A percentile compares a stretch with the other conserved stretches of the same genome.
These are phyloP conservation scores for Paraplagusia blochii DNA, from an alignment of 2,113 vertebrate genomes.

Conservation along the genomic window DNA sequence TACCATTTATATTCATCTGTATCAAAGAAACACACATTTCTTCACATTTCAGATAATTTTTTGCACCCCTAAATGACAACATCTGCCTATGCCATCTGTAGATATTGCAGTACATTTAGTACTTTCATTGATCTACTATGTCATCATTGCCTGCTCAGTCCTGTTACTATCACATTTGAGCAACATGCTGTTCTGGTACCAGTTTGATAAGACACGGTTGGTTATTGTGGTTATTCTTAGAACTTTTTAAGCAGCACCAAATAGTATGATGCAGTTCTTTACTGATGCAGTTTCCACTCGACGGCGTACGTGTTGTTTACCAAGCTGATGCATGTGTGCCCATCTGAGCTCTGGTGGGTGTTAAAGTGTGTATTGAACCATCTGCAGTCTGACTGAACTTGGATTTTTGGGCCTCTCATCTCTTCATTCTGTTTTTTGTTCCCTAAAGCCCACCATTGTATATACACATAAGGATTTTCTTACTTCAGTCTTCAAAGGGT, in stretches of 20 bases:
- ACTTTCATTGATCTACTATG: background rate
- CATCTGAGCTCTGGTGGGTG: background rate
- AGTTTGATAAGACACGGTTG: background rate
- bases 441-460: slow-evolving; percentile 1
- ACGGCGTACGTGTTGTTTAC: background rate
- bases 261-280: background rate
- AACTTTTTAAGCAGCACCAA: too few species aligned
- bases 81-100: background rate
- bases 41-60: too few species aligned
- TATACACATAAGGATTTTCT: slow-evolving; percentile 23
- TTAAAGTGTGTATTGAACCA: background rate
- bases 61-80: background rate
- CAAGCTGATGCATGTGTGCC: background rate
- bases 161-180: slow-evolving; percentile 8
- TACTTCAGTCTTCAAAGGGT: slow-evolving; percentile 4
- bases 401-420: slow-evolving; percentile 6
- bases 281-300: background rate
- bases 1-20: too few species aligned
- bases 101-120: background rate
- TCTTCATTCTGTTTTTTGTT: slow-evolving; percentile 23
- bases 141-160: background rate
- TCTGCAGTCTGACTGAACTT: slow-evolving; percentile 3
- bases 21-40: too few species aligned
- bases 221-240: too few species aligned
- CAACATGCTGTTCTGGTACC: slow-evolving; percentile 22